Percentiles rank a stretch among this genome's conserved stretches.
Conservation (phyloP, 2,113 vertebrate genomes). For the Eudyptes chrysolophus region DNA sequence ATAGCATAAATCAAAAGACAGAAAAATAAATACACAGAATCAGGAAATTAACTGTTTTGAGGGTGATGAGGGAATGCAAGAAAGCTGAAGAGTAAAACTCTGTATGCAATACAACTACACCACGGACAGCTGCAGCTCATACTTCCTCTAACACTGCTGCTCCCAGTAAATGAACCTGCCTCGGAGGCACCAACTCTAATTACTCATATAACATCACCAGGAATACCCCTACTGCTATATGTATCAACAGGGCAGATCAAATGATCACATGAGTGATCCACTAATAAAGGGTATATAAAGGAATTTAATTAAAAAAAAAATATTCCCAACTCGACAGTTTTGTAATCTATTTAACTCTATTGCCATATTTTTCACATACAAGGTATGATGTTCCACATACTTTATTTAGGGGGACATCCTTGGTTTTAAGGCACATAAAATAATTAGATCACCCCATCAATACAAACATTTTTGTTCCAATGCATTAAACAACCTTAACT, state of each 20-base stretch:
- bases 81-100: neutral
- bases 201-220: accelerated
- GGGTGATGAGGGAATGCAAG: neutral
- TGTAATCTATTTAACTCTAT: neutral
- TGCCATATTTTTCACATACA: neutral
- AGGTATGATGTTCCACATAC: accelerated
- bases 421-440: neutral
- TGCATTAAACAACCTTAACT: neutral
- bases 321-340: neutral
- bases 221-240: neutral
- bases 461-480: neutral
- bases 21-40: neutral
- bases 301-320: neutral
- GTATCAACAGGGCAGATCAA: neutral
- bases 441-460: neutral
- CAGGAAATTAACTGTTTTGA: neutral
- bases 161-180: neutral
- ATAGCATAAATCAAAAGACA: neutral
- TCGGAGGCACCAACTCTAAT: neutral
- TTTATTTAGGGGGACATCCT: neutral
- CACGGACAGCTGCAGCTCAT: neutral
- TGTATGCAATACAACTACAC: neutral
- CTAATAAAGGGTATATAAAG: neutral
- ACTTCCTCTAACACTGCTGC: neutral
- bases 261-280: neutral